Percentiles rank a stretch among this genome's conserved stretches.
phyloP scores from a whole-genome alignment of 2,113 vertebrate species.

The Amia ocellicauda region DNA sequence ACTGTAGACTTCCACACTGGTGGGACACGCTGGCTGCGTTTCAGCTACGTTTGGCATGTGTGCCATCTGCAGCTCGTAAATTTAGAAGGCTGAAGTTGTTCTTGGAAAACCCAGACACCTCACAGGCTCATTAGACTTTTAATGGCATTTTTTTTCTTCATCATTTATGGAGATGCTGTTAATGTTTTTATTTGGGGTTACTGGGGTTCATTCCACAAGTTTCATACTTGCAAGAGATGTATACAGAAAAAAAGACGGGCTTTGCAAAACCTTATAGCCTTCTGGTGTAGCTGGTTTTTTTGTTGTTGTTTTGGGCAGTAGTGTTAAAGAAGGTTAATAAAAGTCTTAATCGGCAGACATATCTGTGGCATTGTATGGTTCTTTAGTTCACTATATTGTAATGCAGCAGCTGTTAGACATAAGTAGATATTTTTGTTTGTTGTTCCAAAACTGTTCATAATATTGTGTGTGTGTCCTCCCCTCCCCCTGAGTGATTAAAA shows the following conservation, averaged over 20 bases:
- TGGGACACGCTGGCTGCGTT: slow-evolving; percentile 14
- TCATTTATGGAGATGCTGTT: slow-evolving; percentile 31
- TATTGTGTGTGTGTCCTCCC: no score
- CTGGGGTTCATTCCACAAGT: slow-evolving; percentile 22
- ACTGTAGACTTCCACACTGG: neutral
- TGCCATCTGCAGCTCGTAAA: slow-evolving; percentile 38
- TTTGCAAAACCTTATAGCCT: no score
- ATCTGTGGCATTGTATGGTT: no score
- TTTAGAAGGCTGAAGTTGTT: slow-evolving; percentile 28
- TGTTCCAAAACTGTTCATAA: no score
- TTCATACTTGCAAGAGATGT: neutral
- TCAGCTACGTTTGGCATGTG: slow-evolving; percentile 26
- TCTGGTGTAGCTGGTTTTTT: neutral
- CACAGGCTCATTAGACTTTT: slow-evolving; percentile 30
- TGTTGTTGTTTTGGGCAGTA: neutral
- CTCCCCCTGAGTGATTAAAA: no score
- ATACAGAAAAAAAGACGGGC: neutral
- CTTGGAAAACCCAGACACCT: slow-evolving; percentile 23
- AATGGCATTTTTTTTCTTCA: slow-evolving; percentile 18
- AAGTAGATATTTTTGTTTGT: no score
- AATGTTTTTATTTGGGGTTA: slow-evolving; percentile 32
- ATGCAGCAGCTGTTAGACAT: no score
- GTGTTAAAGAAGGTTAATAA: no score
- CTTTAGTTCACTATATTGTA: no score
- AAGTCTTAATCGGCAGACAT: no score